Evolutionary conservation across 2,888 invertebrate genomes (phyloP), one percentile per base, ranked within the genome.

Genomic region (Fabriciana adippe): DNA sequence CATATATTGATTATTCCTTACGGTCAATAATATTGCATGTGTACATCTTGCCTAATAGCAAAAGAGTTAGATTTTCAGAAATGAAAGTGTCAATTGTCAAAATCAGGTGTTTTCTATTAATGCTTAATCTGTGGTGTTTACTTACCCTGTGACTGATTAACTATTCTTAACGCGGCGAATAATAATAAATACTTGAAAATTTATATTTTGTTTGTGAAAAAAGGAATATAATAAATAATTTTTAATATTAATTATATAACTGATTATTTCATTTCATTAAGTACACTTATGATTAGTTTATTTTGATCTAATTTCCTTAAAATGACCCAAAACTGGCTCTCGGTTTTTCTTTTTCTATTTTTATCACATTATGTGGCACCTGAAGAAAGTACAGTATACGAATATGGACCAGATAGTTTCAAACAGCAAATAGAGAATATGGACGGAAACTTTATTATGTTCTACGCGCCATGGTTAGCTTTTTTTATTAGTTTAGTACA

Each of bases 381-480:
- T 90, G 88, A 95, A 93, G 89, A 95, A 93, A 88, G 94, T 91
- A 57, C 93, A 88, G 74, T 93, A 82, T 89, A 87, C 68, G 87
- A 91, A 75, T 94, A 95, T 64, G 94, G 93, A 67, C 94, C 86
- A 16, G 94, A 94, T 68, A 94, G 93, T 78, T 96, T 96, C 79
- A 93, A 93, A 53, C 87, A 91, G 64, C 94, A 94, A 85, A 89
- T 94, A 79, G 92, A 93, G 73, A 93, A 94, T 80, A 94, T 89
- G 86, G 90, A 94, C 80, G 95, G 96, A 75, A 95, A 95, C 84
- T 96, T 96, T 83, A 93, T 96, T 1, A 95, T 96, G 94, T 96
- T 96, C 85, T 96, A 94, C 87, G 96, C 96, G 13, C 96, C 96
- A 59, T 96, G 96, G 96, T 96, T 13, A 3, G 47, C 3, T 45